phyloP scores from a whole-genome alignment of 2,888 invertebrate species.

The Margaritifera margaritifera region DNA sequence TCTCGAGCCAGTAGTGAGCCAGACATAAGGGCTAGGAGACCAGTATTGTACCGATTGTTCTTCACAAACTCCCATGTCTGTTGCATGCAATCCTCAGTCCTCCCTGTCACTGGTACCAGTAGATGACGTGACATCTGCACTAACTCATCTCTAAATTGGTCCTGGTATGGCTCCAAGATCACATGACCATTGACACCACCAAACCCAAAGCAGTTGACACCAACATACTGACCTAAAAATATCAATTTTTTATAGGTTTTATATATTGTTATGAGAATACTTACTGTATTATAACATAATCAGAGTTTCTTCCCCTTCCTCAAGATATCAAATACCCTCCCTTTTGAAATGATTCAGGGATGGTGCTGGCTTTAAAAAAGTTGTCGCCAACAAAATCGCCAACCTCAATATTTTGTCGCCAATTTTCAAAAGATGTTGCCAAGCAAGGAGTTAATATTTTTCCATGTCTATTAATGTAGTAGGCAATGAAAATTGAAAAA shows the following conservation, averaged over 20 bases:
- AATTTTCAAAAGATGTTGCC: too few relatives aligned
- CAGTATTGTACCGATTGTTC: slow-evolving; percentile 28
- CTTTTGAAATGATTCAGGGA: too few relatives aligned
- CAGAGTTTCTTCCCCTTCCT: too few relatives aligned
- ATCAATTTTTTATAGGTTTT: too few relatives aligned
- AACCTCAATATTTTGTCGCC: too few relatives aligned
- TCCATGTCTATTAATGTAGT: too few relatives aligned
- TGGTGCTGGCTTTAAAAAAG: too few relatives aligned
- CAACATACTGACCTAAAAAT: slow-evolving; percentile 81
- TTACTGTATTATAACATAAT: too few relatives aligned
- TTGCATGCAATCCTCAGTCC: slow-evolving; percentile 29
- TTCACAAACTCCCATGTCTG: slow-evolving; percentile 31
- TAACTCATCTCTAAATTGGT: slow-evolving; percentile 23
- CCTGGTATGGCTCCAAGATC: slow-evolving; percentile 50
- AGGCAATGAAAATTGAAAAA: too few relatives aligned
- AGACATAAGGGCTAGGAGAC: slow-evolving; percentile 32
- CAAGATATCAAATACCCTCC: too few relatives aligned
- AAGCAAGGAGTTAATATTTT: too few relatives aligned
- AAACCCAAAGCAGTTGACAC: slow-evolving; percentile 95
- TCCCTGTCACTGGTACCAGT: slow-evolving; percentile 36
- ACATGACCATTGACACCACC: slow-evolving; percentile 80
- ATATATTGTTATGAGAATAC: not conserved
- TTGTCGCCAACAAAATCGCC: too few relatives aligned
- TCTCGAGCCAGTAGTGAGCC: slow-evolving; percentile 41
- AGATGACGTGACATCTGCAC: slow-evolving; percentile 22